Base-by-base conservation (phyloP, 2,113 vertebrate genomes). In the Dipodomys ordii region DNA sequence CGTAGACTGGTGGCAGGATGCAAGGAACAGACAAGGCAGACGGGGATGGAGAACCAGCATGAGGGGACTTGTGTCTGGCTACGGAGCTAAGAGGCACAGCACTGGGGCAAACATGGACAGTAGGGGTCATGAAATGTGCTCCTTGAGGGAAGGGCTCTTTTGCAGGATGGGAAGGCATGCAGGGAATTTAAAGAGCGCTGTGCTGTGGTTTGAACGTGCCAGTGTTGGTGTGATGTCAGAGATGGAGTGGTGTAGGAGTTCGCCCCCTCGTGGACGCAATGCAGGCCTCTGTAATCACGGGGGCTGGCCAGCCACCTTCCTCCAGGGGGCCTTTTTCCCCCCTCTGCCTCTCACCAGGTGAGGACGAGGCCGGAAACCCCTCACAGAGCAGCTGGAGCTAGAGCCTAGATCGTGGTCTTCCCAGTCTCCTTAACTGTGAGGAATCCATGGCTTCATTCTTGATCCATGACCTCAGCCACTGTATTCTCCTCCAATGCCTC, bases 1-100 rank as follows among this genome's bases (percentile, higher is more conserved):
- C 2, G 10, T n/a, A 18, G 79, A 25, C 16, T 11, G 12, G 8
- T 5, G 1, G 0, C 30, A 28, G 12, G 7, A 72, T 0, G 9
- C 1, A 2, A 23, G 46, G 30, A 44, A 12, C 10, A 44, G 73
- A 6, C 3, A 39, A 44, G n/a, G n/a, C 23, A 7, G 19, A 1
- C 3, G 1, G 15, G 16, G 39, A 39, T 25, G 13, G 83, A 27
- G 32, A 39, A 18, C 6, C 4, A 3, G 46, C 0, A 0, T 1
- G 0, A 7, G 1, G 15, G 6, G 12, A 1, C 4, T 4, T 10
- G 53, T 65, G 19, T 39, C 39, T 39, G 39, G 39, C 39, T 39
- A 39, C 39, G 39, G 39, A 39, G 39, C 39, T 39, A 39, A 39
- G 39, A 39, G 39, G 39, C 4, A 39, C 6, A 25, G 83, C 10